Evolutionary conservation across 2,888 invertebrate genomes (phyloP).

Genomic region (Pachliopta kotzebuea): DNA sequence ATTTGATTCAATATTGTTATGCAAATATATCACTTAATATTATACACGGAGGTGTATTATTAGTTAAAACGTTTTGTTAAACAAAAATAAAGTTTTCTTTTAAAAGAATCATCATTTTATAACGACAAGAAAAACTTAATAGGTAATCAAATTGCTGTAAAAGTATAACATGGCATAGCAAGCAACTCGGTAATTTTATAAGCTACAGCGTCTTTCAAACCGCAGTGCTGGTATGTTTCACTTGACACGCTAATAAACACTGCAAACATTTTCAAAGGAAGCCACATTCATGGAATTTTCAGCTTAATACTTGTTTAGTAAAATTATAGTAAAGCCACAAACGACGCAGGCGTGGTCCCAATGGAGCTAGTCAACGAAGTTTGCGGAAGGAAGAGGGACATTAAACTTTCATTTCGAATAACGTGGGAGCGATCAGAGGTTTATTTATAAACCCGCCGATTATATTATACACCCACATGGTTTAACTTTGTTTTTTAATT

Average conservation of each 20-base stretch:
- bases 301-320: conserved; percentile 1
- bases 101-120: no score
- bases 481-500: background rate
- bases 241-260: background rate
- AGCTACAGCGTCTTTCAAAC: background rate
- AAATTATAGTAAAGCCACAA: conserved; percentile 13
- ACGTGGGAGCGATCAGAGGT: conserved; percentile 12
- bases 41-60: no score
- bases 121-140: no score
- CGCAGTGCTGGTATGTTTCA: background rate
- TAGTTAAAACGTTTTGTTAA: no score
- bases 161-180: no score
- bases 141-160: no score
- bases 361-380: conserved; percentile 10
- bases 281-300: background rate
- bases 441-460: background rate
- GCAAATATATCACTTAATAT: no score
- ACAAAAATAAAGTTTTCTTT: no score
- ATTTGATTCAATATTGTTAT: no score
- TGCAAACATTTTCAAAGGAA: background rate
- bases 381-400: conserved; percentile 7
- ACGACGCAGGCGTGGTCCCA: conserved; percentile 10
- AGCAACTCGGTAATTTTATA: background rate
- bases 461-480: background rate
- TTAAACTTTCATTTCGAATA: conserved; percentile 15